Percentiles rank a stretch among this genome's conserved stretches.
These are phyloP conservation scores for Indri indri DNA, from an alignment of 2,113 vertebrate genomes.

Conservation along the genomic window DNA sequence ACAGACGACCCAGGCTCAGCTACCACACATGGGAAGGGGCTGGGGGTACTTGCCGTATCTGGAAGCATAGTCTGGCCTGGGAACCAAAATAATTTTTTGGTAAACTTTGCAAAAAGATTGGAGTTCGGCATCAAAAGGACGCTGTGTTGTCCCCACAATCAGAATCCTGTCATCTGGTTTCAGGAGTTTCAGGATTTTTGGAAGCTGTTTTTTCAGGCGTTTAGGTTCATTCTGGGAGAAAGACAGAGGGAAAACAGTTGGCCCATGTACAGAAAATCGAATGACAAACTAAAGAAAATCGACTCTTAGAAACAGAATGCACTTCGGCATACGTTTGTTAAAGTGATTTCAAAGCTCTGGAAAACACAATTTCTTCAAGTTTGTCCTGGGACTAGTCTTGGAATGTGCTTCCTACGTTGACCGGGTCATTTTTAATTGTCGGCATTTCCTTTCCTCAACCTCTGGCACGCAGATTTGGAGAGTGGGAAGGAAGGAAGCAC, in stretches of 20 bases:
- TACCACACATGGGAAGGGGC: fast-evolving
- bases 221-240: slow-evolving; percentile 83
- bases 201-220: slow-evolving; percentile 85
- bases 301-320: fast-evolving
- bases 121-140: slow-evolving; percentile 86
- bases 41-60: slow-evolving; percentile 85
- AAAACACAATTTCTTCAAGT: fast-evolving
- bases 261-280: fast-evolving
- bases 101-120: slow-evolving; percentile 87
- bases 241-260: background rate
- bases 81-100: slow-evolving; percentile 89
- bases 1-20: fast-evolving
- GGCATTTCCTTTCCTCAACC: background rate
- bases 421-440: background rate
- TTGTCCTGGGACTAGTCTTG: background rate
- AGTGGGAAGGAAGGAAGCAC: slow-evolving; percentile 36
- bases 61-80: slow-evolving; percentile 90
- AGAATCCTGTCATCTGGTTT: slow-evolving; percentile 87
- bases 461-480: background rate
- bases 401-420: background rate
- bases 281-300: background rate
- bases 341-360: background rate
- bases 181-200: slow-evolving; percentile 85
- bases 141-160: slow-evolving; percentile 86
- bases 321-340: fast-evolving